These are phyloP conservation scores for Pomatostomus ruficeps DNA, from an alignment of 2,113 vertebrate genomes.

Conservation along the genomic window DNA sequence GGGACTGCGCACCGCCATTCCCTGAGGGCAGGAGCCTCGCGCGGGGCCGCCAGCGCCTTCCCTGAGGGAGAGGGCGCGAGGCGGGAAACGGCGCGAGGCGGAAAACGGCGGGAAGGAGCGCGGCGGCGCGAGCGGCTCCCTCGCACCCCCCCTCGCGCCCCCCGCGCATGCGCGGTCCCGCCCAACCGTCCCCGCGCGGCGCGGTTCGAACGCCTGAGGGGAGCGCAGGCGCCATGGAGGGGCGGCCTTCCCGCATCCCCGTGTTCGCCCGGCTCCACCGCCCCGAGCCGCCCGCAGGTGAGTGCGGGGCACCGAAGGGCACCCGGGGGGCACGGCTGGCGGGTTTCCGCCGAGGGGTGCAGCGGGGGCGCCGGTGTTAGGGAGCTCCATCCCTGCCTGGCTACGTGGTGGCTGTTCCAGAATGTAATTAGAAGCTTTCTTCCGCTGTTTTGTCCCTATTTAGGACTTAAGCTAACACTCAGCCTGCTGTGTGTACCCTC, in stretches of 20 bases:
- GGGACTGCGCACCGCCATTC: too few relatives aligned
- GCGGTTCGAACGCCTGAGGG: neutral
- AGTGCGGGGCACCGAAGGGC: neutral
- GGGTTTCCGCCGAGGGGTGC: too few relatives aligned
- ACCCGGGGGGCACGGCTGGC: too few relatives aligned
- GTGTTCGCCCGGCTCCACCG: neutral
- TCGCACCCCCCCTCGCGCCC: too few relatives aligned
- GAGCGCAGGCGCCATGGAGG: neutral
- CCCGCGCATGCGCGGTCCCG: neutral
- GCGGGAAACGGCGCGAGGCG: fast-evolving
- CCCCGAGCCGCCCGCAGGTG: neutral
- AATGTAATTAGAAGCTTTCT: neutral
- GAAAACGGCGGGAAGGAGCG: too few relatives aligned
- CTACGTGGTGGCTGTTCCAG: neutral
- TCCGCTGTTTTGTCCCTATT: neutral
- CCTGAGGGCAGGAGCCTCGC: neutral
- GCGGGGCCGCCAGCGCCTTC: neutral
- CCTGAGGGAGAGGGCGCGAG: neutral
- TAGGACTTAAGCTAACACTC: neutral
- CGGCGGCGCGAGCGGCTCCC: too few relatives aligned
- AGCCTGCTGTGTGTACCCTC: neutral
- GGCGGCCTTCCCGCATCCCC: neutral
- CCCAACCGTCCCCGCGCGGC: neutral
- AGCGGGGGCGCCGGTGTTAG: too few relatives aligned
- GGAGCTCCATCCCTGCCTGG: neutral